Percentiles rank a stretch among this genome's conserved stretches.
These are phyloP conservation scores for Isaurus tuberculatus DNA, from an alignment of 92 coral and sea anemone genomes.

Conservation along the genomic window DNA sequence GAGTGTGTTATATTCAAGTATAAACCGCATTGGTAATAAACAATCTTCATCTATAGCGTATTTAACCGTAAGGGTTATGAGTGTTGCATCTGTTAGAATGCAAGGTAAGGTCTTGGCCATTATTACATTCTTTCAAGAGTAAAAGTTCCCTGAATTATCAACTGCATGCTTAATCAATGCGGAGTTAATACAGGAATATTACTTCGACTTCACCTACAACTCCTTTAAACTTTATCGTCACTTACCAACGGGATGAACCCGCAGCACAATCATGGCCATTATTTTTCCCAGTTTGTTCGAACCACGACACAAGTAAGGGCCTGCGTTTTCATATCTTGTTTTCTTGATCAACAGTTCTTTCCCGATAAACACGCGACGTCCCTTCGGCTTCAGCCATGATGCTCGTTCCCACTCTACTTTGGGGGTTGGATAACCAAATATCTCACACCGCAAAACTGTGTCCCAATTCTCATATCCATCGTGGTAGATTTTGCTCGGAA, in stretches of 20 bases:
- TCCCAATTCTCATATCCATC: not conserved
- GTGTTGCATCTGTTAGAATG: too few species aligned
- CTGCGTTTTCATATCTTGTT: not conserved
- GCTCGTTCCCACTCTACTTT: slow-evolving; percentile 72
- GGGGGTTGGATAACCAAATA: slow-evolving; percentile 59
- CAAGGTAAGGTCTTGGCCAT: too few species aligned
- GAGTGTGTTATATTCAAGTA: too few species aligned
- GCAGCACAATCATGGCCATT: not conserved
- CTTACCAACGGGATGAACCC: slow-evolving; percentile 3
- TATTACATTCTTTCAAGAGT: too few species aligned
- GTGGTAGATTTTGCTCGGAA: not conserved
- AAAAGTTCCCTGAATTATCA: not conserved
- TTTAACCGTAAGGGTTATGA: too few species aligned
- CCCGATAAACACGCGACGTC: slow-evolving; percentile 62
- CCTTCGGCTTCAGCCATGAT: slow-evolving; percentile 51
- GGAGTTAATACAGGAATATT: too few species aligned
- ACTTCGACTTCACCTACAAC: not conserved
- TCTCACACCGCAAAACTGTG: not conserved
- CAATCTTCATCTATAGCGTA: too few species aligned
- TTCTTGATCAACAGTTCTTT: slow-evolving; percentile 66
- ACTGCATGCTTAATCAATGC: too few species aligned
- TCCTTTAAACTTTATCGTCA: not conserved
- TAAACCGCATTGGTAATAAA: too few species aligned
- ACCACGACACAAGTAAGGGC: not conserved
- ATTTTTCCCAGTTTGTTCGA: not conserved